These are phyloP conservation scores for Drosophila sturtevanti DNA, from an alignment of 1,140 invertebrate species.

Conservation along the genomic window DNA sequence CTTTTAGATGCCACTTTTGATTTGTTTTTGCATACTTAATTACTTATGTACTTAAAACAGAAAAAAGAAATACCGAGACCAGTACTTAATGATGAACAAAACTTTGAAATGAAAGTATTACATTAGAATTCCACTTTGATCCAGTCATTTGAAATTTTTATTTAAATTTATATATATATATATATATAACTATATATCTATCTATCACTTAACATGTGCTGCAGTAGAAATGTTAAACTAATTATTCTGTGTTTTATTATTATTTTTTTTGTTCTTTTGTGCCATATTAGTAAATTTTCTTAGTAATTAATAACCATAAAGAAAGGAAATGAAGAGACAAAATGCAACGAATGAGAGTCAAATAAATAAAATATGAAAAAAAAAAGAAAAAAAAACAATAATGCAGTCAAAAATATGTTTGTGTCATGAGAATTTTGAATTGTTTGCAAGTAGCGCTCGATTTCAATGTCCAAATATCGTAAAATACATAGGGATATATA, in stretches of 20 bases:
- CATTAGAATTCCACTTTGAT: constrained; percentile 71
- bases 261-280: constrained; percentile 66
- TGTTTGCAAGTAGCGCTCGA: not conserved
- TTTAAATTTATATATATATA: constrained; percentile 41
- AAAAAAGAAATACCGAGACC: constrained; percentile 57
- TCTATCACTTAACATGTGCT: constrained; percentile 71
- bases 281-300: constrained; percentile 67
- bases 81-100: constrained; percentile 69
- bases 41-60: not conserved
- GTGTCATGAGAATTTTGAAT: not conserved
- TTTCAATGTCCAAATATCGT: not conserved
- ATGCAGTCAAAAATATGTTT: not conserved
- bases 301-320: constrained; percentile 26
- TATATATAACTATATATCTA: constrained; percentile 34
- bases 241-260: constrained; percentile 53
- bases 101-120: constrained; percentile 72
- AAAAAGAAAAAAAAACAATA: too few species aligned
- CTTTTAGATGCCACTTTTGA: constrained; percentile 10
- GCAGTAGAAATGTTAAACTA: constrained; percentile 70
- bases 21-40: not conserved
- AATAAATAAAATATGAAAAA: not conserved
- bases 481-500: not conserved
- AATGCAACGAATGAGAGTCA: not conserved
- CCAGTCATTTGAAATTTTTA: constrained; percentile 19
- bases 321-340: not conserved